A percentile compares a stretch with the other conserved stretches of the same genome.
Evolutionary conservation across 1,140 invertebrate genomes (phyloP).

Genomic region (Xylocopa sonorina): DNA sequence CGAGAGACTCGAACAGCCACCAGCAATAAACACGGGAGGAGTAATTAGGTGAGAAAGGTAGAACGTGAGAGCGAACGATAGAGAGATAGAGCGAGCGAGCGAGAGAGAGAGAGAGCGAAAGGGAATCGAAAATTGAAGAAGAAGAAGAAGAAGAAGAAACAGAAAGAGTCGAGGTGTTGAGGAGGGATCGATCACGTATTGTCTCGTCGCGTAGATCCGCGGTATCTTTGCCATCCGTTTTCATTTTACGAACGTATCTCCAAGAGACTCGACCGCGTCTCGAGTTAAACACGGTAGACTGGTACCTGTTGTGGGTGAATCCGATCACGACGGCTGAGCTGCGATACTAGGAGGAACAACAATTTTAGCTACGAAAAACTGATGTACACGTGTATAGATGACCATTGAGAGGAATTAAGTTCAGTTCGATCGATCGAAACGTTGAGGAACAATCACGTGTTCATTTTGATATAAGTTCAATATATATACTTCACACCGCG

Average conservation of each 20-base stretch:
- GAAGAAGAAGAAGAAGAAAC: too few species aligned
- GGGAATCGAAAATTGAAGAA: not conserved
- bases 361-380: not conserved
- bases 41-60: not conserved
- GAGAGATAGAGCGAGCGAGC: conserved; percentile 2
- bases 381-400: not conserved
- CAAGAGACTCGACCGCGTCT: conserved; percentile 56
- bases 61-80: conserved; percentile 2
- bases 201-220: conserved; percentile 67
- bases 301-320: conserved; percentile 8
- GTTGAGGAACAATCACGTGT: conserved; percentile 21
- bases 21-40: conserved; percentile 32
- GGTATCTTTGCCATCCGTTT: conserved; percentile 63
- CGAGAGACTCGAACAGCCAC: conserved; percentile 58
- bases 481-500: not conserved
- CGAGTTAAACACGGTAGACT: conserved; percentile 3
- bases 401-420: conserved; percentile 4
- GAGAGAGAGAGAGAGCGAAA: conserved; percentile 16
- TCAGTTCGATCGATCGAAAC: conserved; percentile 20
- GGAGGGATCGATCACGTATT: conserved; percentile 66
- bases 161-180: conserved; percentile 38
- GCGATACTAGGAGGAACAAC: conserved; percentile 11
- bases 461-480: conserved; percentile 24
- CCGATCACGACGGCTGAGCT: conserved; percentile 45
- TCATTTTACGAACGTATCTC: conserved; percentile 51